A percentile compares a stretch with the other conserved stretches of the same genome.
phyloP scores from a whole-genome alignment of 2,113 vertebrate genomes.

The Blennius ocellaris region DNA sequence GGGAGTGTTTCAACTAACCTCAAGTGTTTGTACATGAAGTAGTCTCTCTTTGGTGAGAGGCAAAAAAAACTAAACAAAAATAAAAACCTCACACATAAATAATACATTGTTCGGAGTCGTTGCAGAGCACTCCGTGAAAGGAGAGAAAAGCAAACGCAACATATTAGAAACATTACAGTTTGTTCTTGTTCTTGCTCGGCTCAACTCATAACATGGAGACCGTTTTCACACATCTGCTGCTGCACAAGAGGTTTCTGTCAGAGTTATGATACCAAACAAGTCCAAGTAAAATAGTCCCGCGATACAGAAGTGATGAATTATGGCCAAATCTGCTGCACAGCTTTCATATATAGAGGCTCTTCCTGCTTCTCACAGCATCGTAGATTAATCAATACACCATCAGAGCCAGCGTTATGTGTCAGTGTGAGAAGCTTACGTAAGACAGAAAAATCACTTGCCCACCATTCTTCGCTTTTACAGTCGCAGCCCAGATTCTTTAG shows the following conservation, averaged over 20 bases:
- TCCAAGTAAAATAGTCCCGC: constrained; percentile 22
- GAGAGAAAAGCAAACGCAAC: constrained; percentile 52
- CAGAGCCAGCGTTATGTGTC: constrained; percentile 8
- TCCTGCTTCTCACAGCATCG: constrained; percentile 8
- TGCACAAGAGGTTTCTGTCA: constrained; percentile 49
- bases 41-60: constrained; percentile 44
- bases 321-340: constrained; percentile 30
- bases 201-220: constrained; percentile 55
- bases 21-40: constrained; percentile 37
- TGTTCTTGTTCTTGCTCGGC: constrained; percentile 54
- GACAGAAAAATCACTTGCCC: constrained; percentile 18
- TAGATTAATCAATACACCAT: too few relatives aligned
- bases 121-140: constrained; percentile 52
- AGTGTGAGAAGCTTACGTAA: constrained; percentile 4
- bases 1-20: constrained; percentile 16
- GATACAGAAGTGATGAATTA: constrained; percentile 35
- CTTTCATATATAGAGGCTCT: constrained; percentile 25
- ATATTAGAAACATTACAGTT: constrained; percentile 66
- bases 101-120: constrained; percentile 68
- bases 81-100: constrained; percentile 62
- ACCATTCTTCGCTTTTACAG: neutral
- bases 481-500: neutral
- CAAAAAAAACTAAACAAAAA: constrained; percentile 7
- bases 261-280: constrained; percentile 47
- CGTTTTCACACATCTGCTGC: constrained; percentile 64